Evolutionary conservation across 1,140 invertebrate genomes (phyloP), one percentile per base, ranked within the genome.

Genomic region (Zaprionus gabonicus): DNA sequence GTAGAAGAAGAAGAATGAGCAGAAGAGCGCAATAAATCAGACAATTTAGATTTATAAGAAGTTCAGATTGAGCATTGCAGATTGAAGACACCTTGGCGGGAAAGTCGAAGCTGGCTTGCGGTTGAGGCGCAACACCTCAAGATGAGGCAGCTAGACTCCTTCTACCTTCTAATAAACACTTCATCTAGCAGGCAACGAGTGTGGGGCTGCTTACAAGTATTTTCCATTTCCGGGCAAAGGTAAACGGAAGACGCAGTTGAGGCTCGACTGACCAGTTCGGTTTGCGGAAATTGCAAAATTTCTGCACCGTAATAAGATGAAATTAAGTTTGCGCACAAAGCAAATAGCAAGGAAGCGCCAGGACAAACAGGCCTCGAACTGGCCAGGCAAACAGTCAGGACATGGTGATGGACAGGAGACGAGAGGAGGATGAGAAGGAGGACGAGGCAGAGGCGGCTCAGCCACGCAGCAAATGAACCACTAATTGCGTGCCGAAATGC

Each of bases 401-500:
- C 46, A 13, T 5, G 46, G 7, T 9, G 41, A 46, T 46, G 41
- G 41, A 20, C 13, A 15, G 1, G n/a, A 34, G 31, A 34, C 2
- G 41, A 46, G n/a, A 1, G 7, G 2, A 46, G 46, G 46, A 17
- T 3, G 9, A 51, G 20, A n/a, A 4, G 0, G 3, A 23, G 3
- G 41, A 4, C 0, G 41, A 44, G 41, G 41, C 41, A 6, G 46
- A 70, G 76, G 63, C 60, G 82, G 67, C 76, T 74, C 78, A 87
- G 80, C 68, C 81, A 85, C 76, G 82, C 86, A 80, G 83, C 72
- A 84, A 88, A 88, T 84, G 88, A 91, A 91, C 90, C 90, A 91
- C 90, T 91, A 91, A 91, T 91, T 91, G 88, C 88, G 90, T 91
- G 90, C 91, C 90, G 82, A 91, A 91, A 91, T 91, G 88, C 90